These are phyloP conservation scores for Takifugu bimaculatus DNA, from an alignment of 2,113 vertebrate species.

Conservation along the genomic window DNA sequence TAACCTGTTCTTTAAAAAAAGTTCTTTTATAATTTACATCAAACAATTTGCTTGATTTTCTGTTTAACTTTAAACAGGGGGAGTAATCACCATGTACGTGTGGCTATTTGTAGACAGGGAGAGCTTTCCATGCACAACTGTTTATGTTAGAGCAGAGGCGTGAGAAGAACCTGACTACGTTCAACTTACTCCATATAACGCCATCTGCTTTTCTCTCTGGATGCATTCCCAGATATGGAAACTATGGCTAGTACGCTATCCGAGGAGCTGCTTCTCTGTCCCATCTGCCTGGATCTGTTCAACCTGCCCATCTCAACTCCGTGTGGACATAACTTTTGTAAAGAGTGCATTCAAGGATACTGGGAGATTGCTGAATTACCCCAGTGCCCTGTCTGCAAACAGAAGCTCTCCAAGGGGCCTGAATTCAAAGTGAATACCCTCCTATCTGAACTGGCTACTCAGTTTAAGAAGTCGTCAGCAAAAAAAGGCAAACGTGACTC, in stretches of 20 bases:
- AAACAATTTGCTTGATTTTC: neutral
- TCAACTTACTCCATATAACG: conserved; percentile 21
- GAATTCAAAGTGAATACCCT: conserved; percentile 66
- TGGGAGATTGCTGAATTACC: conserved; percentile 34
- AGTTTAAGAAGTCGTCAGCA: conserved; percentile 24
- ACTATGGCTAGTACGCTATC: conserved; percentile 43
- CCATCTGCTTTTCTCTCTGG: conserved; percentile 45
- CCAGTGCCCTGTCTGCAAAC: conserved; percentile 66
- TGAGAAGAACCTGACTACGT: conserved; percentile 9
- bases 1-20: no score
- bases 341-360: conserved; percentile 54
- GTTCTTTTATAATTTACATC: no score
- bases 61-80: conserved; percentile 11
- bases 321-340: conserved; percentile 74
- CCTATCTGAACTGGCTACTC: conserved; percentile 51
- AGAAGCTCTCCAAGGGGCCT: conserved; percentile 44
- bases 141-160: conserved; percentile 9
- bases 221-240: conserved; percentile 61
- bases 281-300: conserved; percentile 70
- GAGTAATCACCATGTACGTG: conserved; percentile 29
- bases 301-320: conserved; percentile 58
- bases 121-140: conserved; percentile 28
- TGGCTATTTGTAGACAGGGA: conserved; percentile 39
- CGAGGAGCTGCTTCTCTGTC: conserved; percentile 63
- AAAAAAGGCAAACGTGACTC: neutral